phyloP scores from a whole-genome alignment of 2,113 vertebrate species.

The Rhizomys pruinosus region DNA sequence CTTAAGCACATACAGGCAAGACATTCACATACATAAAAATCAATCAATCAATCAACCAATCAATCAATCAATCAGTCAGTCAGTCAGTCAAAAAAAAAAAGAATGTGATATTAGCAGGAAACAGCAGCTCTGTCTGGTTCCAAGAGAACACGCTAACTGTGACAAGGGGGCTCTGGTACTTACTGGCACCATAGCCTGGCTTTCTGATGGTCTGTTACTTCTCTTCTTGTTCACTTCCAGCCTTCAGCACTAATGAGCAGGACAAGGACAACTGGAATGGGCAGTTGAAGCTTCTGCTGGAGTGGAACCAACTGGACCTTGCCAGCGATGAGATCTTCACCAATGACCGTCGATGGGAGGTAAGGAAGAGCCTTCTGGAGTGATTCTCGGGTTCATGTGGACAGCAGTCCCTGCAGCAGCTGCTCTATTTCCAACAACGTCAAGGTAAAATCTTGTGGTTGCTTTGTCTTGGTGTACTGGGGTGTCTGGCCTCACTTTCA shows the following conservation, averaged over 20 bases:
- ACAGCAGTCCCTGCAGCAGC: too few species aligned
- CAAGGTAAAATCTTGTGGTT: rapidly evolving
- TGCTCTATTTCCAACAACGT: rapidly evolving
- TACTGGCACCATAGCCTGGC: rapidly evolving
- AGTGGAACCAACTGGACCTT: conserved; percentile 90
- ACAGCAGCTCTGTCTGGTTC: neutral
- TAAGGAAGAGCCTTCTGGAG: conserved; percentile 41
- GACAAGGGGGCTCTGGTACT: neutral
- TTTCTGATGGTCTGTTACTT: neutral
- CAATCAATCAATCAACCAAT: too few species aligned
- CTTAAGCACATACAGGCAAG: too few species aligned
- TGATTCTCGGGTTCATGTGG: rapidly evolving
- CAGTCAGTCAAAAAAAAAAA: too few species aligned
- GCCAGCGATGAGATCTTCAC: conserved; percentile 90
- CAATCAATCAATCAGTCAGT: too few species aligned
- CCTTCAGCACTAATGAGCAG: conserved; percentile 89
- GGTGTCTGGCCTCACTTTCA: neutral
- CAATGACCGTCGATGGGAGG: conserved; percentile 89
- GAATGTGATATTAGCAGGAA: neutral
- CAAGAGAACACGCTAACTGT: neutral
- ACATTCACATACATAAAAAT: too few species aligned
- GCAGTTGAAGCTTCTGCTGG: conserved; percentile 89
- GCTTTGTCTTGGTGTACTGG: neutral
- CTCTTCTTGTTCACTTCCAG: conserved; percentile 67
- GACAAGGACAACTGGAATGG: conserved; percentile 90